phyloP scores from a whole-genome alignment of 2,113 vertebrate species.

The Sorex araneus region DNA sequence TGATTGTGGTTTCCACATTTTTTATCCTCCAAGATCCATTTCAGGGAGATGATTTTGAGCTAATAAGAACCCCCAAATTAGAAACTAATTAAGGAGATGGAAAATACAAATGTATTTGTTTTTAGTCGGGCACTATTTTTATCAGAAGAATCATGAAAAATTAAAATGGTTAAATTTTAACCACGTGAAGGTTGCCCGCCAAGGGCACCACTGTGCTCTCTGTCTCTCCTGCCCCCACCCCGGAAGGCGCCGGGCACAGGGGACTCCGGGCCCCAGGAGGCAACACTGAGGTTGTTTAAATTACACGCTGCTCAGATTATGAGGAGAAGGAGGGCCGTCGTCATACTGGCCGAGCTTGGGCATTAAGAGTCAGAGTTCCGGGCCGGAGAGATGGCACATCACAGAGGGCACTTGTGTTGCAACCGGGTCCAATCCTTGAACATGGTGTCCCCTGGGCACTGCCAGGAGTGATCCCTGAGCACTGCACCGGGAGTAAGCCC shows the following conservation, averaged over 20 bases:
- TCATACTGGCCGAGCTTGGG: neutral
- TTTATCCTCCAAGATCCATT: conserved; percentile 80
- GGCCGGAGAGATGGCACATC: too few species aligned
- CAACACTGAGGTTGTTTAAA: neutral
- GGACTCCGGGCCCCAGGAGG: conserved; percentile 26
- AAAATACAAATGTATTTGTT: conserved; percentile 87
- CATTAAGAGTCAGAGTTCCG: accelerated
- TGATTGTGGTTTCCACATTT: conserved; percentile 83
- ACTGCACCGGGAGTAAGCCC: too few species aligned
- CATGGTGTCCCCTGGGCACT: too few species aligned
- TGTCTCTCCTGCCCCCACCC: neutral
- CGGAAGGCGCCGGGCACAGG: neutral
- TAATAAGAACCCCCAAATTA: conserved; percentile 86
- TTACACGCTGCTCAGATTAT: too few species aligned
- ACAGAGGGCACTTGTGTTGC: too few species aligned
- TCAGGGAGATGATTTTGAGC: conserved; percentile 79
- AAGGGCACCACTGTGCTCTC: conserved; percentile 70
- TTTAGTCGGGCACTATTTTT: conserved; percentile 84
- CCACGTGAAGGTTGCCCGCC: conserved; percentile 77
- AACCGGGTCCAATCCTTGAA: too few species aligned
- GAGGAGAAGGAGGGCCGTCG: neutral
- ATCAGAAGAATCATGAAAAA: conserved; percentile 83
- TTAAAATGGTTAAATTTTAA: conserved; percentile 80
- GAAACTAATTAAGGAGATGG: conserved; percentile 85
- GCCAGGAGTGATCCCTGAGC: too few species aligned